Conservation (phyloP, 1,140 invertebrate species). For the Leptinotarsa texana region DNA sequence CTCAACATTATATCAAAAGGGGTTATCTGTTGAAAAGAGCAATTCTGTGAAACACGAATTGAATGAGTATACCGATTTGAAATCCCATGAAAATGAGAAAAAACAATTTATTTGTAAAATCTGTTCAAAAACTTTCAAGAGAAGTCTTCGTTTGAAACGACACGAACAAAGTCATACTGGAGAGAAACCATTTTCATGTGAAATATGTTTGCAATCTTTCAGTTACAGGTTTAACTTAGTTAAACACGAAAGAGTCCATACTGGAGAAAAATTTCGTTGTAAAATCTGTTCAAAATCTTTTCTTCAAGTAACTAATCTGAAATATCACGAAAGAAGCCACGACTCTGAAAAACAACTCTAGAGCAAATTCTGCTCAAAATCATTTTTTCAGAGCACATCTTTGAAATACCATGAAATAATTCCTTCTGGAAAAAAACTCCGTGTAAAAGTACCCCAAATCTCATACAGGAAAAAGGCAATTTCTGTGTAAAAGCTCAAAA, state of each 20-base stretch:
- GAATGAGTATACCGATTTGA: neutral
- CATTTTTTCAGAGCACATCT: neutral
- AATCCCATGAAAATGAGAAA: neutral
- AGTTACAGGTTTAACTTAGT: neutral
- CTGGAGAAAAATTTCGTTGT: slow-evolving; percentile 11
- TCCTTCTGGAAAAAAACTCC: neutral
- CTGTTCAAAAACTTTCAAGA: neutral
- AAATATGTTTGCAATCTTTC: neutral
- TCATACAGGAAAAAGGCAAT: neutral
- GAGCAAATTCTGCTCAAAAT: neutral
- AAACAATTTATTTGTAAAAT: slow-evolving; percentile 3
- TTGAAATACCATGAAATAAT: neutral
- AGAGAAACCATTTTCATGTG: neutral
- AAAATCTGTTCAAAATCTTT: slow-evolving; percentile 3
- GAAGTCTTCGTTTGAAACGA: neutral
- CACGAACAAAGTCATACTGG: neutral
- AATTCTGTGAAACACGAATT: neutral
- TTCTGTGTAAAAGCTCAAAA: neutral
- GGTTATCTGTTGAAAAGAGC: neutral
- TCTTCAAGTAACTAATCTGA: neutral
- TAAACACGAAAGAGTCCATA: neutral
- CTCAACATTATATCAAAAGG: neutral
- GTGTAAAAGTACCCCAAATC: neutral
- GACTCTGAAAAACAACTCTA: neutral
- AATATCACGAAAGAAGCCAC: neutral